Evolutionary conservation across 1,140 invertebrate species (phyloP).

Genomic region (Papilio polyxenes): DNA sequence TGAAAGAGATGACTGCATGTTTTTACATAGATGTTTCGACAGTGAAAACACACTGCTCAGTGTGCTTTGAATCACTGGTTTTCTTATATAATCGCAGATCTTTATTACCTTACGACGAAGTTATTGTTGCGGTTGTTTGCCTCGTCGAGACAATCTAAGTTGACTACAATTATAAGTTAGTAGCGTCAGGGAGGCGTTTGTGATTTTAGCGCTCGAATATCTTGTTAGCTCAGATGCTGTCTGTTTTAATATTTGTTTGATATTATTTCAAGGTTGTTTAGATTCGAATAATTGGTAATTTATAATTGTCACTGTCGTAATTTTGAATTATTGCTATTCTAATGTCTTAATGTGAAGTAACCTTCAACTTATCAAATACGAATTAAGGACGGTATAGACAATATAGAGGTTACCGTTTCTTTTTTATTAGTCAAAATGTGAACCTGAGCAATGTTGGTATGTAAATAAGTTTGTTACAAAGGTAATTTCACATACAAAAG

Average conservation of each 20-base stretch:
- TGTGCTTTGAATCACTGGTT: background rate
- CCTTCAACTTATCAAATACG: too few relatives aligned
- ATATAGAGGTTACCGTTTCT: too few relatives aligned
- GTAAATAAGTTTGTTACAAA: constrained; percentile 8
- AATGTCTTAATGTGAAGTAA: too few relatives aligned
- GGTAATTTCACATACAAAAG: constrained; percentile 18
- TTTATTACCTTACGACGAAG: constrained; percentile 42
- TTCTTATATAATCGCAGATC: background rate
- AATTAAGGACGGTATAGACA: too few relatives aligned
- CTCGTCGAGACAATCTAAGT: constrained; percentile 56
- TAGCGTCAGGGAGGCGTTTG: constrained; percentile 41
- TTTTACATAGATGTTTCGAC: too few relatives aligned
- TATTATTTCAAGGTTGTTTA: constrained; percentile 16
- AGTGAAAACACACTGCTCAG: background rate
- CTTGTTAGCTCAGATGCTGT: constrained; percentile 40
- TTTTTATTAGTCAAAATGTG: background rate
- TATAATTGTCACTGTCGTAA: constrained; percentile 17
- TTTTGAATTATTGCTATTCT: too few relatives aligned
- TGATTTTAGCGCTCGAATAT: constrained; percentile 40
- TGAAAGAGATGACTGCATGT: too few relatives aligned
- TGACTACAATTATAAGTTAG: constrained; percentile 59
- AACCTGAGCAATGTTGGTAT: background rate
- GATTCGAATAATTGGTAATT: constrained; percentile 32
- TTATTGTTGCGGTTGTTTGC: constrained; percentile 47
- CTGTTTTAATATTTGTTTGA: constrained; percentile 31